These are phyloP conservation scores for Sisyra terminalis DNA, from an alignment of 2,888 invertebrate species.

Conservation along the genomic window DNA sequence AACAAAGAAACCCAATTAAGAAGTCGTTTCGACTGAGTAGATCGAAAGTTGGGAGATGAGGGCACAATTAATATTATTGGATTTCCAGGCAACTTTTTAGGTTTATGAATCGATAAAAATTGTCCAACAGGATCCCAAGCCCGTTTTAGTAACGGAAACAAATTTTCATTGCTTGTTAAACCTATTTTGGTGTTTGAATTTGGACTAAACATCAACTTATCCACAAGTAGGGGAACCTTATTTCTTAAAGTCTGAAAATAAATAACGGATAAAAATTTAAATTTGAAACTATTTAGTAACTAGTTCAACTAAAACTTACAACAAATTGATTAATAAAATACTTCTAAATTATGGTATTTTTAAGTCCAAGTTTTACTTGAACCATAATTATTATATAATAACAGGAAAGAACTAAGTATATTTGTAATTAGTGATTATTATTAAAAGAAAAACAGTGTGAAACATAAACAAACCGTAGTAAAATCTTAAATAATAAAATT, in stretches of 20 bases:
- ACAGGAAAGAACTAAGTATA: too few relatives aligned
- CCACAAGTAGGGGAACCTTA: conserved; percentile 53
- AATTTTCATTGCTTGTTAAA: conserved; percentile 40
- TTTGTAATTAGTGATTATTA: too few relatives aligned
- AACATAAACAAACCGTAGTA: too few relatives aligned
- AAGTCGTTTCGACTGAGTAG: conserved; percentile 33
- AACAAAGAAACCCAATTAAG: conserved; percentile 55
- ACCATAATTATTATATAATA: too few relatives aligned
- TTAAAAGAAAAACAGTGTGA: too few relatives aligned
- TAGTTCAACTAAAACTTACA: too few relatives aligned
- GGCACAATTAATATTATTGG: conserved; percentile 48
- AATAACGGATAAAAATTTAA: background rate
- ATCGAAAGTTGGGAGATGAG: conserved; percentile 29
- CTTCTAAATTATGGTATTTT: too few relatives aligned
- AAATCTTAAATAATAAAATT: background rate
- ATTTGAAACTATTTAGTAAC: conserved; percentile 3
- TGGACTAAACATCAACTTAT: conserved; percentile 49
- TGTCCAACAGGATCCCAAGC: conserved; percentile 59
- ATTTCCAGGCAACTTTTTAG: conserved; percentile 52
- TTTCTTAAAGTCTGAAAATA: conserved; percentile 35
- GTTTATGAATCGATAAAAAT: conserved; percentile 39
- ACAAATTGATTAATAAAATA: too few relatives aligned
- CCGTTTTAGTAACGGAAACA: conserved; percentile 45
- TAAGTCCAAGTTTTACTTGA: too few relatives aligned
- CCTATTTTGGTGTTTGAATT: conserved; percentile 28